Conservation (phyloP, 1,140 invertebrate genomes). For the Grapholita molesta region DNA sequence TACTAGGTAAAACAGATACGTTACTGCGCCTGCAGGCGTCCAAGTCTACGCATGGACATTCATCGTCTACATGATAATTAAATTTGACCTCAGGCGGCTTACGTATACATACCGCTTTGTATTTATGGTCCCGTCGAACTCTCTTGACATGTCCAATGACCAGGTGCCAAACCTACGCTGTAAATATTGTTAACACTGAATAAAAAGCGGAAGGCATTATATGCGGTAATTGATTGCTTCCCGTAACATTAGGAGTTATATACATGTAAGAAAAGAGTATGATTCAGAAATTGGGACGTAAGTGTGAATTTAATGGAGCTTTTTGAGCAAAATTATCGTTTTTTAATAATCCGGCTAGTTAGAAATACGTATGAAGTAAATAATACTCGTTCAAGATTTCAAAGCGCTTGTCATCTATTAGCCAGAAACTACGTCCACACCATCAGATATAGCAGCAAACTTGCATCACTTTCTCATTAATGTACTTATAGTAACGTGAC, state of each 20-base stretch:
- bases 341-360: no score
- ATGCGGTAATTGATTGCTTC: slow-evolving; percentile 8
- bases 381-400: no score
- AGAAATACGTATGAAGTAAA: no score
- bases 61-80: slow-evolving; percentile 62
- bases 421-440: no score
- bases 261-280: background rate
- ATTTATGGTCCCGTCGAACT: slow-evolving; percentile 48
- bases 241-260: background rate
- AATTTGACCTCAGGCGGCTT: slow-evolving; percentile 56
- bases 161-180: slow-evolving; percentile 46
- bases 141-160: slow-evolving; percentile 47
- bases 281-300: background rate
- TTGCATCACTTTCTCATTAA: no score
- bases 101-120: slow-evolving; percentile 44
- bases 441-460: no score
- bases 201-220: slow-evolving; percentile 22
- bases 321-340: background rate
- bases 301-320: background rate
- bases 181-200: slow-evolving; percentile 61
- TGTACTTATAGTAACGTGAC: no score
- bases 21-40: background rate
- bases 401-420: no score
- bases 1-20: slow-evolving; percentile 15
- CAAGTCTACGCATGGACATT: slow-evolving; percentile 30